These are phyloP conservation scores for Torymus texanus DNA, from an alignment of 2,888 invertebrate species.

Conservation along the genomic window DNA sequence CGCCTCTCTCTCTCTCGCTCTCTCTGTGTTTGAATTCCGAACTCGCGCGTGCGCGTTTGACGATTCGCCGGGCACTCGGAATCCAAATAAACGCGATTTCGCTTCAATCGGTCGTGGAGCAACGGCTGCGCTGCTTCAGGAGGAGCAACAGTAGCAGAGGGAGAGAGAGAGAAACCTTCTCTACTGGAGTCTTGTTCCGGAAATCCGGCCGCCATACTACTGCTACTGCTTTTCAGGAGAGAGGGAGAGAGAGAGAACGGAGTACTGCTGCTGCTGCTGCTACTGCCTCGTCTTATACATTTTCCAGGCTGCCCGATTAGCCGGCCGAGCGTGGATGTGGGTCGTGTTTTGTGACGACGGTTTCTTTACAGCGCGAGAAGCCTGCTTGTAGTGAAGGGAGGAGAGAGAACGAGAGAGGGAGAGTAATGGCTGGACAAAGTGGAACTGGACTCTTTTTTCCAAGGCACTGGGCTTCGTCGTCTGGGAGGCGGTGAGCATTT, in stretches of 20 bases:
- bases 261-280: not conserved
- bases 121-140: not conserved
- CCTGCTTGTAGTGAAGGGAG: too few species aligned
- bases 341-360: too few species aligned
- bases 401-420: too few species aligned
- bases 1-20: not conserved
- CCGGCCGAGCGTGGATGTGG: not conserved
- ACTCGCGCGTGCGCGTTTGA: constrained; percentile 62
- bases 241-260: too few species aligned
- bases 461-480: too few species aligned
- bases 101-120: constrained; percentile 1
- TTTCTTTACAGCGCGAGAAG: too few species aligned
- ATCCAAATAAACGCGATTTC: constrained; percentile 53
- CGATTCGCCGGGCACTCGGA: constrained; percentile 60
- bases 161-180: too few species aligned
- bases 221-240: not conserved
- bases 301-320: not conserved
- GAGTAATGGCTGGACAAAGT: too few species aligned
- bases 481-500: too few species aligned
- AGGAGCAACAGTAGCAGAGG: too few species aligned
- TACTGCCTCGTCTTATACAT: not conserved
- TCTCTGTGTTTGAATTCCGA: constrained; percentile 66
- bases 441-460: too few species aligned
- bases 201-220: not conserved
- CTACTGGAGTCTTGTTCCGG: too few species aligned